These are phyloP conservation scores for Loris lydekkerianus DNA, from an alignment of 2,797 vertebrate genomes.

Conservation along the genomic window DNA sequence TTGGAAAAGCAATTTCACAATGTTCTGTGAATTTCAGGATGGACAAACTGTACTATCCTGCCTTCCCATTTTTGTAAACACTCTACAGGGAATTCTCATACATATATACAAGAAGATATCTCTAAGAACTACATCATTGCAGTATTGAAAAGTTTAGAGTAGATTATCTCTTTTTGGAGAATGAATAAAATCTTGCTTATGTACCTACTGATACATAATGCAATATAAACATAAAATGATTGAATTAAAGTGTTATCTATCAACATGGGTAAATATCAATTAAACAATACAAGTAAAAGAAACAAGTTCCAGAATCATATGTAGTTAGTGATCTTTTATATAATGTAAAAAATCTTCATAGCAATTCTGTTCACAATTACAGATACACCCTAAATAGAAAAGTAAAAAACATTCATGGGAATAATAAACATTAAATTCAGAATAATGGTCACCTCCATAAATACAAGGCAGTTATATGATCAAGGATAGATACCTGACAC, in stretches of 20 bases:
- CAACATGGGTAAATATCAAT: not conserved
- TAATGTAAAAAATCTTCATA: not conserved
- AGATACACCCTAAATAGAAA: not conserved
- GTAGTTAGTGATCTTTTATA: not conserved
- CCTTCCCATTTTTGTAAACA: not conserved
- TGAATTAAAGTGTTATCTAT: not conserved
- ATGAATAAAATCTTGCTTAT: not conserved
- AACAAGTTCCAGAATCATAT: not conserved
- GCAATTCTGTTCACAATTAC: not conserved
- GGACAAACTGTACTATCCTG: not conserved
- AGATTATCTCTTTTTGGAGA: not conserved
- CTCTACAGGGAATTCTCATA: not conserved
- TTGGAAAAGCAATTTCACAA: conserved; percentile 33
- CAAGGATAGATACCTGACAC: not conserved
- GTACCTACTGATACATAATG: not conserved
- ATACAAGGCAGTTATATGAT: not conserved
- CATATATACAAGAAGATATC: not conserved
- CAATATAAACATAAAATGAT: not conserved
- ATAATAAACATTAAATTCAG: not conserved
- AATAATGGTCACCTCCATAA: not conserved
- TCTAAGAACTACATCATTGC: not conserved
- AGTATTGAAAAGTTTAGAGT: not conserved
- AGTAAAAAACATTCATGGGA: not conserved
- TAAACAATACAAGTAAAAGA: not conserved
- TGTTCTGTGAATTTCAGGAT: conserved; percentile 30